Conservation (phyloP, 2,888 invertebrate species). For the Andrena hattorfiana region DNA sequence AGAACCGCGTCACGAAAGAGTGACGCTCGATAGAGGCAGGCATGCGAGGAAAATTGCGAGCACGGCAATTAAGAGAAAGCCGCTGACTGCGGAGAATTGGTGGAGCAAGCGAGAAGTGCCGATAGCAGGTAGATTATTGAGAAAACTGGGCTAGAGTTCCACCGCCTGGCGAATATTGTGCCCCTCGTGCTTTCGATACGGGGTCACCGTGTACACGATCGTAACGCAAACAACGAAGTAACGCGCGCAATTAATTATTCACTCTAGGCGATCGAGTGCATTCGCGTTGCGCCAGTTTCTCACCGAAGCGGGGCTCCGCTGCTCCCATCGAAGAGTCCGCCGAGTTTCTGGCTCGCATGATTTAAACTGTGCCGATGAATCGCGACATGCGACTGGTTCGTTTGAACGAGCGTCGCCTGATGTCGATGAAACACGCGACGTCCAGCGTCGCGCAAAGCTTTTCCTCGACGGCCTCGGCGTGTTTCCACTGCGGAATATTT, state of each 20-base stretch:
- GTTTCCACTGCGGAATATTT: no score
- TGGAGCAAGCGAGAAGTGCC: background rate
- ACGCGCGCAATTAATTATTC: slow-evolving; percentile 34
- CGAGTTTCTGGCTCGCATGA: slow-evolving; percentile 31
- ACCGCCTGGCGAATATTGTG: slow-evolving; percentile 30
- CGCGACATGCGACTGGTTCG: slow-evolving; percentile 31
- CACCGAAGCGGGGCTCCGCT: background rate
- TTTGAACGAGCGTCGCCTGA: slow-evolving; percentile 5
- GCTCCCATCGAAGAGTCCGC: slow-evolving; percentile 14
- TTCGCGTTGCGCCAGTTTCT: slow-evolving; percentile 19
- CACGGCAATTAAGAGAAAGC: background rate
- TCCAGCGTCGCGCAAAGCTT: background rate
- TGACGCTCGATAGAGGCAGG: background rate
- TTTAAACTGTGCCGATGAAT: slow-evolving; percentile 43
- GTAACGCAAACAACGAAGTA: slow-evolving; percentile 17
- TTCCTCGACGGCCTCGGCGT: background rate
- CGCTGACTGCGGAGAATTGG: background rate
- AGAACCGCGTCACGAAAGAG: no score
- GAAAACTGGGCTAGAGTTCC: background rate
- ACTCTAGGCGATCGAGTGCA: background rate
- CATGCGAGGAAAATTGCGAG: background rate
- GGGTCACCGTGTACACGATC: slow-evolving; percentile 6
- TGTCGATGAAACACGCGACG: slow-evolving; percentile 27
- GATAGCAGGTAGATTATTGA: background rate
- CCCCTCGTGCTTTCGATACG: slow-evolving; percentile 31